Evolutionary conservation across 2,797 vertebrate genomes (phyloP), one percentile per base, ranked within the genome.

Genomic region (Alfaro cultratus): DNA sequence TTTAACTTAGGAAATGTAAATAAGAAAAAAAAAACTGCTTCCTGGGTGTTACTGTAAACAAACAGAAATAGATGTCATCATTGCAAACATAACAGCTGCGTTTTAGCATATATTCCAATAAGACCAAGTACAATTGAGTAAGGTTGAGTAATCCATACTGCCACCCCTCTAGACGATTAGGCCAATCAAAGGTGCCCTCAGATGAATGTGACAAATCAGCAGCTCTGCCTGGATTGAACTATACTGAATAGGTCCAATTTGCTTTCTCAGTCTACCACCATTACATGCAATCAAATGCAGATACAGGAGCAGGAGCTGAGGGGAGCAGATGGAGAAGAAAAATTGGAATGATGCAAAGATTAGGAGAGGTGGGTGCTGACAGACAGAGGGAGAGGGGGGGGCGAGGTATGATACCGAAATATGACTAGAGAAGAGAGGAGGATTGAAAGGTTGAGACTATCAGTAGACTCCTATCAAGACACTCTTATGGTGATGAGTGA

Each of bases 231-330:
- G 77, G 84, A 86, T 74, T 86, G 86, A 91, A 91, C 89, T 55
- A 70, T 31, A 39, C 83, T 94, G 93, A 93, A 93, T 91, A 86
- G 90, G 79, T 84, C 85, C 92, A 92, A 93, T 94, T 93, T 93
- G 77, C 89, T 84, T 84, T 88, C 84, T 86, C 87, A 81, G 87
- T 91, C 87, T 86, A 72, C 85, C 67, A 80, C 91, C 89, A 93
- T 93, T 91, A 94, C 82, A 88, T n/a, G 88, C 92, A 93, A 95
- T 94, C 93, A 95, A 87, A 93, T 79, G 91, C 76, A 89, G 89
- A 92, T 85, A 80, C 5, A 84, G 80, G 80, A 85, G 79, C 75
- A 39, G 78, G 78, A 88, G 80, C 84, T 79, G 76, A 81, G 86
- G 75, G 67, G 80, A 87, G 80, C 85, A 74, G 85, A 74, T 80